phyloP scores from a whole-genome alignment of 2,797 vertebrate species.

The Bucorvus abyssinicus region DNA sequence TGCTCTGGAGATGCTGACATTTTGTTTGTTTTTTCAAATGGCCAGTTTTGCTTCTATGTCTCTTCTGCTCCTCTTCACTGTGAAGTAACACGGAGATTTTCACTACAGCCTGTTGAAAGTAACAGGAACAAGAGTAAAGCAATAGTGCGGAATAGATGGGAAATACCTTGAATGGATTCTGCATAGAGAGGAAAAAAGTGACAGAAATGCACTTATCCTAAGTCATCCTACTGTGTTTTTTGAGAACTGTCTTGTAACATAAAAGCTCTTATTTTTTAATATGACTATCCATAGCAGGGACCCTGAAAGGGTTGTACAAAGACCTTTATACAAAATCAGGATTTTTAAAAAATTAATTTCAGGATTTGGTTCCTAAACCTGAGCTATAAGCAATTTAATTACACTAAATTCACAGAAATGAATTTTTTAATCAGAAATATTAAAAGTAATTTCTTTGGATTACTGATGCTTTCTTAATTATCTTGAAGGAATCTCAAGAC shows the following conservation, averaged over 20 bases:
- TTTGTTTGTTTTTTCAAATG: neutral
- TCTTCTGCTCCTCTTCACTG: neutral
- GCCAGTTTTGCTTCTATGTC: neutral
- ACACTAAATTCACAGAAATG: constrained; percentile 13
- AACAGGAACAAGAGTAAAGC: neutral
- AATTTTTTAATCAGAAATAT: neutral
- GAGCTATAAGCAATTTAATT: neutral
- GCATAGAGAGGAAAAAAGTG: neutral
- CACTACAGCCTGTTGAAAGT: neutral
- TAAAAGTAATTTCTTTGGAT: constrained; percentile 6
- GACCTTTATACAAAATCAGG: neutral
- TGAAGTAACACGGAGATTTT: neutral
- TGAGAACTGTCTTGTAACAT: neutral
- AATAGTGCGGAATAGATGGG: neutral
- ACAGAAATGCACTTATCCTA: neutral
- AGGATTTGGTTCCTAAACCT: neutral
- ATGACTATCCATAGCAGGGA: neutral
- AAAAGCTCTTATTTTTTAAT: neutral
- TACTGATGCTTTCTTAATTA: constrained; percentile 25
- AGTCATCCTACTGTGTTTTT: neutral
- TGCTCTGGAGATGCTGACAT: neutral
- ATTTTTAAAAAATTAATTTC: neutral
- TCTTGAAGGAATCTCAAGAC: neutral
- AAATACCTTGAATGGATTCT: neutral
- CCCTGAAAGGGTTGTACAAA: neutral